A percentile compares a stretch with the other conserved stretches of the same genome.
These are phyloP conservation scores for Campoplex nolae DNA, from an alignment of 2,888 invertebrate genomes.

Conservation along the genomic window DNA sequence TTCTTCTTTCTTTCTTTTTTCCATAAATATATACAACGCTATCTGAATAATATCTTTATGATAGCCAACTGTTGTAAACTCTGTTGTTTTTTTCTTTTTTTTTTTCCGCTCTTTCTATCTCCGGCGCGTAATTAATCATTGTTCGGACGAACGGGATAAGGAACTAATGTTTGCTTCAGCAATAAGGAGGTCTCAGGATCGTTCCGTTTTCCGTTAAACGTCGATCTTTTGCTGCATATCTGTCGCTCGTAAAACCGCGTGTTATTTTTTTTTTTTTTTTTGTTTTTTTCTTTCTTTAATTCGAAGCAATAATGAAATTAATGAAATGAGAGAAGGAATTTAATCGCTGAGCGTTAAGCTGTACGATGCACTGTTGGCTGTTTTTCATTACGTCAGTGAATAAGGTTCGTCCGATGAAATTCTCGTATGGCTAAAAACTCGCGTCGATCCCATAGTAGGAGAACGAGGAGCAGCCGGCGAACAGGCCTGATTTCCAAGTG, in stretches of 20 bases:
- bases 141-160: not conserved
- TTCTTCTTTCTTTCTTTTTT: not conserved
- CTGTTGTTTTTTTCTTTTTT: conserved; percentile 12
- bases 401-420: not conserved
- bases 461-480: not conserved
- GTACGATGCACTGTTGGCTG: not conserved
- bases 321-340: not conserved
- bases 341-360: not conserved
- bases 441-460: not conserved
- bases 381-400: conserved; percentile 23
- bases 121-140: not conserved
- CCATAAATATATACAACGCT: not conserved
- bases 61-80: conserved; percentile 25
- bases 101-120: not conserved
- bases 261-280: too few relatives aligned
- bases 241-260: not conserved
- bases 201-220: not conserved
- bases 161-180: conserved; percentile 9
- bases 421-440: not conserved
- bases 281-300: not conserved
- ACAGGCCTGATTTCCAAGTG: conserved; percentile 52
- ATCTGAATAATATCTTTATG: not conserved
- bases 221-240: not conserved
- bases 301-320: not conserved
- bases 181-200: conserved; percentile 2